Conservation (phyloP, 2,113 vertebrate species). For the Peucedramus taeniatus region DNA sequence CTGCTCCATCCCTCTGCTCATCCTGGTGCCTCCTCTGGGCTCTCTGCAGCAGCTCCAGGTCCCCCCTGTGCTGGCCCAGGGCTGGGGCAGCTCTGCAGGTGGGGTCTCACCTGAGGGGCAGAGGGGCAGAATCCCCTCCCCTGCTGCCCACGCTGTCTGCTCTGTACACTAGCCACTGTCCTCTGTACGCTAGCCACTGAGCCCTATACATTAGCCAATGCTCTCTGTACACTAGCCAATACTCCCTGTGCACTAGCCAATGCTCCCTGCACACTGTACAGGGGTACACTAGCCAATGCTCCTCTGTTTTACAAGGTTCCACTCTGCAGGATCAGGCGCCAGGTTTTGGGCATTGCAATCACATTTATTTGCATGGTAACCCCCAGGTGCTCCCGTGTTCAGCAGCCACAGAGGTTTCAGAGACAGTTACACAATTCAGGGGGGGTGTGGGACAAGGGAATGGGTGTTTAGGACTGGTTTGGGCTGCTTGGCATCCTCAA, state of each 20-base stretch:
- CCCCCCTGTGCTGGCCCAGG: background rate
- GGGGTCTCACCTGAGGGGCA: background rate
- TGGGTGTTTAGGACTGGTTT: background rate
- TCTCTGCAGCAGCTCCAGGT: background rate
- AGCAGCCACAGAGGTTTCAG: background rate
- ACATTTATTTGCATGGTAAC: too few relatives aligned
- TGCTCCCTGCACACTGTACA: background rate
- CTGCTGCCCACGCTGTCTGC: background rate
- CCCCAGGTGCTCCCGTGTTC: background rate
- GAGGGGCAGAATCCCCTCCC: background rate
- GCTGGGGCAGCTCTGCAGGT: background rate
- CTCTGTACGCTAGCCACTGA: background rate
- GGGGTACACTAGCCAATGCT: background rate
- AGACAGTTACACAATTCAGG: background rate
- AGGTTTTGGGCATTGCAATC: background rate
- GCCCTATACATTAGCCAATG: too few relatives aligned
- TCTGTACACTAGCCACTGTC: background rate
- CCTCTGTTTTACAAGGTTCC: background rate
- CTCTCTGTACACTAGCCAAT: fast-evolving
- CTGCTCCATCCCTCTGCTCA: background rate
- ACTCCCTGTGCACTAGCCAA: fast-evolving
- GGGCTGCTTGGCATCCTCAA: background rate
- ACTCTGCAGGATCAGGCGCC: background rate
- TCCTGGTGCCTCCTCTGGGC: background rate
- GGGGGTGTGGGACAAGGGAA: background rate